Evolutionary conservation across 2,113 vertebrate species (phyloP).

Genomic region (Nyctibius bracteatus): DNA sequence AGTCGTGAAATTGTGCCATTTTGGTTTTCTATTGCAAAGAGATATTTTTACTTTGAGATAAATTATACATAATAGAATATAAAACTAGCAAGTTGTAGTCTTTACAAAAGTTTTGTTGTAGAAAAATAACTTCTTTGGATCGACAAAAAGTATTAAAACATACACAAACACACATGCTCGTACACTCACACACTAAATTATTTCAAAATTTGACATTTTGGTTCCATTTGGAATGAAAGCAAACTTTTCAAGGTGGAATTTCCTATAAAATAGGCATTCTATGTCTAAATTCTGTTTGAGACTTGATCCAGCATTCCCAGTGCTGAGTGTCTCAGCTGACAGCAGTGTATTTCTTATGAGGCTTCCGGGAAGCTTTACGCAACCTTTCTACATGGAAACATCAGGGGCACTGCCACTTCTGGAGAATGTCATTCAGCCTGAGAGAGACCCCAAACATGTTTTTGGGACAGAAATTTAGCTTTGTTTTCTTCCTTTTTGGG

Average conservation of each 20-base stretch:
- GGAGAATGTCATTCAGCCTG: neutral
- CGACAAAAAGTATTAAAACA: neutral
- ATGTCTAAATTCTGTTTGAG: neutral
- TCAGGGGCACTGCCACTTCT: neutral
- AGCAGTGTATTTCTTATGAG: neutral
- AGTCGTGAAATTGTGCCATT: neutral
- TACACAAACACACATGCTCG: neutral
- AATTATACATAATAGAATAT: neutral
- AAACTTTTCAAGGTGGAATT: neutral
- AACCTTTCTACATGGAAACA: neutral
- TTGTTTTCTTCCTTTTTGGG: neutral
- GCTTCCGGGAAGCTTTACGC: neutral
- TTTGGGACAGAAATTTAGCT: neutral
- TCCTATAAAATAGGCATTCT: neutral
- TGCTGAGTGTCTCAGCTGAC: neutral
- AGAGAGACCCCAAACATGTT: neutral
- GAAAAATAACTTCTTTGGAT: neutral
- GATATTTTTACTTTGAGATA: neutral
- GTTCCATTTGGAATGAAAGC: neutral
- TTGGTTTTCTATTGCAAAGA: neutral
- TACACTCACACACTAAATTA: neutral
- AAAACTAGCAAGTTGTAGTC: neutral
- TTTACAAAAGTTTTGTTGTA: neutral
- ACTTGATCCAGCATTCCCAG: neutral
- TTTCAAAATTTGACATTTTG: neutral